Percentiles rank a stretch among this genome's conserved stretches.
phyloP scores from a whole-genome alignment of 2,888 invertebrate species.

The Eilema griseolum region DNA sequence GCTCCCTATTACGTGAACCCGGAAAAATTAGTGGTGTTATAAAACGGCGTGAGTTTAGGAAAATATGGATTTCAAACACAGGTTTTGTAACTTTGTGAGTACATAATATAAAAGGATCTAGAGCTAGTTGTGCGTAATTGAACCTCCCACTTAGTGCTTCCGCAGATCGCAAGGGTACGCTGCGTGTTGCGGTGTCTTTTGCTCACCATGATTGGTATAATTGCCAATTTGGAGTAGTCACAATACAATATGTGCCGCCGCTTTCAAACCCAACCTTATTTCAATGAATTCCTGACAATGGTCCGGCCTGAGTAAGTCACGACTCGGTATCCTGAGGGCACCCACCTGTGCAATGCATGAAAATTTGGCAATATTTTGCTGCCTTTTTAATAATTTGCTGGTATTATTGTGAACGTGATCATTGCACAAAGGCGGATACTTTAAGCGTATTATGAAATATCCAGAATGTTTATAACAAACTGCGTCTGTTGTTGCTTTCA shows the following conservation, averaged over 20 bases:
- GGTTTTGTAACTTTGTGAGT: neutral
- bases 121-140: neutral
- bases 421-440: conserved; percentile 62
- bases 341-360: conserved; percentile 79
- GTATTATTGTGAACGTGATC: conserved; percentile 70
- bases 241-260: conserved; percentile 60
- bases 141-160: conserved; percentile 31
- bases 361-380: conserved; percentile 69
- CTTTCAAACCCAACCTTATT: conserved; percentile 62
- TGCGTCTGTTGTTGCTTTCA: conserved; percentile 25
- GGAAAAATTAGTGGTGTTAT: neutral
- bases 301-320: conserved; percentile 78
- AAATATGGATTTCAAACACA: neutral
- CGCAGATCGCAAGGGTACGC: conserved; percentile 38
- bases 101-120: conserved; percentile 4
- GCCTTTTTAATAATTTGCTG: conserved; percentile 66
- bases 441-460: conserved; percentile 50
- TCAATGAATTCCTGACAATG: conserved; percentile 71
- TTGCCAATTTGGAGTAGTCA: conserved; percentile 68
- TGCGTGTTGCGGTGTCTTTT: conserved; percentile 51
- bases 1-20: neutral
- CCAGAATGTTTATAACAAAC: conserved; percentile 17
- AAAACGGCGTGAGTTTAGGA: neutral
- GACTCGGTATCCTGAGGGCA: conserved; percentile 74
- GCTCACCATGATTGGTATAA: conserved; percentile 58